Conservation (phyloP, 1,140 invertebrate species). For the Drosophila repleta region DNA sequence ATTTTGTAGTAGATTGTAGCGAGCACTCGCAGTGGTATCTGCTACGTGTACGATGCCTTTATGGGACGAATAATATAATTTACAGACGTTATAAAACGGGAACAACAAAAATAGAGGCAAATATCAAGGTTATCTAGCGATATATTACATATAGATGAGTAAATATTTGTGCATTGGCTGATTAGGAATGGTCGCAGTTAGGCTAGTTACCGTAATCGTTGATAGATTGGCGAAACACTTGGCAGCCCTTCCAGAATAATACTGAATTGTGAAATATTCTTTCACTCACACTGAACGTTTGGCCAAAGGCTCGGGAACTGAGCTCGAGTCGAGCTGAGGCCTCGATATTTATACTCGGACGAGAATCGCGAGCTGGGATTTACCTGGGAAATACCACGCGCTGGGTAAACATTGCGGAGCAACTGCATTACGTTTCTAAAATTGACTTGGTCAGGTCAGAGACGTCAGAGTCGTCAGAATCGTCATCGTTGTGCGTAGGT, state of each 20-base stretch:
- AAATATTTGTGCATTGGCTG: not conserved
- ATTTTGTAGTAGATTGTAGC: conserved; percentile 7
- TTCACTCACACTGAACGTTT: conserved; percentile 1
- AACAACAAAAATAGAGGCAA: conserved; percentile 1
- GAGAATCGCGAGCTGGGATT: not conserved
- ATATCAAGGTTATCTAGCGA: conserved; percentile 13
- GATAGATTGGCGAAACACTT: conserved; percentile 16
- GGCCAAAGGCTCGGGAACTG: conserved; percentile 22
- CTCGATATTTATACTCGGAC: conserved; percentile 27
- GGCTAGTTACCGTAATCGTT: not conserved
- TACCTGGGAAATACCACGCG: conserved; percentile 18
- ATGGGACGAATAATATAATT: conserved; percentile 36
- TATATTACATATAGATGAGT: conserved; percentile 10
- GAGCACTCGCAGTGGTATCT: conserved; percentile 24
- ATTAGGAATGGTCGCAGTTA: too few species aligned
- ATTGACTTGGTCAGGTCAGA: conserved; percentile 27
- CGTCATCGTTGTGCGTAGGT: not conserved
- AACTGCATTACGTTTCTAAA: conserved; percentile 14
- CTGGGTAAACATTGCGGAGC: not conserved
- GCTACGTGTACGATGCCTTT: conserved; percentile 19
- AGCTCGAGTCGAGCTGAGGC: conserved; percentile 7
- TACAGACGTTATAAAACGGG: conserved; percentile 18
- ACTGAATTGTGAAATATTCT: conserved; percentile 7
- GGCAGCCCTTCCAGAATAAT: not conserved
- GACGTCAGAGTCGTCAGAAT: not conserved